Evolutionary conservation across 1,140 invertebrate species (phyloP).

Genomic region (Capitella teleta): DNA sequence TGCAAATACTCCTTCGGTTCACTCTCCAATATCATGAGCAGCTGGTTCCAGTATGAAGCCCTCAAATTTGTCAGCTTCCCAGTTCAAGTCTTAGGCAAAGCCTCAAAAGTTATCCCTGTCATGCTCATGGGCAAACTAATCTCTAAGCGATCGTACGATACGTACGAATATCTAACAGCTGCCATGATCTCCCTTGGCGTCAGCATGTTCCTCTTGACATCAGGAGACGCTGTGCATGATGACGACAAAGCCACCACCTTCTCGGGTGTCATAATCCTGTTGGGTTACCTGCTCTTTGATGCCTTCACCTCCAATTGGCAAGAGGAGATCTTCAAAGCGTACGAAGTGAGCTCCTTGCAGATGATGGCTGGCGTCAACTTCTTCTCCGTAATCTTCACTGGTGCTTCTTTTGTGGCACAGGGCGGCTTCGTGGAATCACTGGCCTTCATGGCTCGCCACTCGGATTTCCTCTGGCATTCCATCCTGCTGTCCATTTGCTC

Average conservation of each 20-base stretch:
- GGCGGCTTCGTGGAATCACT: slow-evolving; percentile 66
- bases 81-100: slow-evolving; percentile 56
- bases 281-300: slow-evolving; percentile 86
- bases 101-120: slow-evolving; percentile 71
- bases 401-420: slow-evolving; percentile 76
- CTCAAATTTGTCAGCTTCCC: slow-evolving; percentile 97
- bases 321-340: slow-evolving; percentile 71
- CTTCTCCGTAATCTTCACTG: slow-evolving; percentile 85
- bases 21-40: slow-evolving; percentile 95
- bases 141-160: slow-evolving; percentile 75
- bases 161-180: slow-evolving; percentile 86
- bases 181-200: slow-evolving; percentile 82
- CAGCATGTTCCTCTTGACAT: slow-evolving; percentile 69
- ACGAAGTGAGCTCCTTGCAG: slow-evolving; percentile 73
- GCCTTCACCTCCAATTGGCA: slow-evolving; percentile 99
- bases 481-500: slow-evolving; percentile 77
- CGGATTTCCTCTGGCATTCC: slow-evolving; percentile 69
- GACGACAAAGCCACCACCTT: slow-evolving; percentile 2
- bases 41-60: slow-evolving; percentile 99
- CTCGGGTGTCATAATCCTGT: slow-evolving; percentile 10
- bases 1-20: slow-evolving; percentile 96
- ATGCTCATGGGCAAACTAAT: slow-evolving; percentile 96
- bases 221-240: slow-evolving; percentile 24
- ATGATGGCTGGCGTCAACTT: slow-evolving; percentile 98
- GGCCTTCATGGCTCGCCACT: slow-evolving; percentile 65